Evolutionary conservation across 2,113 vertebrate genomes (phyloP).

Genomic region (Mola mola): DNA sequence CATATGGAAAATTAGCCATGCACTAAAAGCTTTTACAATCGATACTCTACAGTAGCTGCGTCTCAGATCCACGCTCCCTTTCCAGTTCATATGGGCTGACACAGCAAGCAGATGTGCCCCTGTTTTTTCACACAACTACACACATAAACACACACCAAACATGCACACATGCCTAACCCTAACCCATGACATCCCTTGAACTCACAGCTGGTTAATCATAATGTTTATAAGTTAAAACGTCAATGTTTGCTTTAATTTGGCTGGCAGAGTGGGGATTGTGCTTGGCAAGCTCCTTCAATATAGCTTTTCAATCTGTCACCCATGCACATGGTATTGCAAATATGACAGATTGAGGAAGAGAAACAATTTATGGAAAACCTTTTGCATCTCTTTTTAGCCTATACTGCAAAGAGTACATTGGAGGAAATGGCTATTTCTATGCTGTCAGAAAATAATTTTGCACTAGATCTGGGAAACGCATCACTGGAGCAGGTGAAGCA

Average conservation of each 20-base stretch:
- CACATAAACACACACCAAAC: conserved; percentile 6
- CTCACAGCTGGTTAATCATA: conserved; percentile 22
- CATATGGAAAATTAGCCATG: conserved; percentile 71
- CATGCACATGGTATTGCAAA: conserved; percentile 14
- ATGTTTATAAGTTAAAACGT: conserved; percentile 34
- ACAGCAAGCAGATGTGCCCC: conserved; percentile 35
- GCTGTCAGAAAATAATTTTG: conserved; percentile 28
- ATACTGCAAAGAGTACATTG: conserved; percentile 27
- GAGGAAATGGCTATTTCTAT: conserved; percentile 13
- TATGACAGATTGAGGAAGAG: conserved; percentile 24
- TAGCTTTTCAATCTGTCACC: conserved; percentile 33
- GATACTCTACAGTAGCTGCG: conserved; percentile 70
- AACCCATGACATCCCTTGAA: conserved; percentile 14
- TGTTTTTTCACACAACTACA: background rate
- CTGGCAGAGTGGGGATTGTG: conserved; percentile 23
- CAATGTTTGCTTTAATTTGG: conserved; percentile 42
- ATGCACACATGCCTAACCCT: conserved; percentile 11
- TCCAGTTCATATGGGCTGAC: conserved; percentile 42
- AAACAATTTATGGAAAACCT: conserved; percentile 28
- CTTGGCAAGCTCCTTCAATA: conserved; percentile 25
- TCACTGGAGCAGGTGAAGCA: conserved; percentile 28
- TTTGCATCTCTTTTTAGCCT: conserved; percentile 12
- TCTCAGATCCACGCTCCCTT: conserved; percentile 46
- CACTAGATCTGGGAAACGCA: conserved; percentile 1
- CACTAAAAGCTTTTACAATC: conserved; percentile 73